Evolutionary conservation across 2,888 invertebrate species (phyloP).

Genomic region (Luperina nickerlii): DNA sequence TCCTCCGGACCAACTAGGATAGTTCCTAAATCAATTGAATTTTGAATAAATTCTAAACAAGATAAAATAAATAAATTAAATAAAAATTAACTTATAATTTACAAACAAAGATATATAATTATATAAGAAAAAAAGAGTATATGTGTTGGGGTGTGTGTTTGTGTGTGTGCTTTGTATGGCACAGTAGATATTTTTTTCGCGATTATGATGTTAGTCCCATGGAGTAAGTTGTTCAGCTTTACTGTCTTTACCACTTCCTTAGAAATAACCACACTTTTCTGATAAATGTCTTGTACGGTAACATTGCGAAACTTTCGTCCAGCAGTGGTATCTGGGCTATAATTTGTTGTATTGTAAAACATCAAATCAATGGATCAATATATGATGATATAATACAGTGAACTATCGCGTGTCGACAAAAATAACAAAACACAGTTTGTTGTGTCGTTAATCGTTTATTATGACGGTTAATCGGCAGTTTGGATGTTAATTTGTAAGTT

Average conservation of each 20-base stretch:
- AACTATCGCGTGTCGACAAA: slow-evolving; percentile 52
- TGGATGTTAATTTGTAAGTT: slow-evolving; percentile 48
- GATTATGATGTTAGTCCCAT: background rate
- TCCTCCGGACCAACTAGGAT: too few relatives aligned
- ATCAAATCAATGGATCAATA: slow-evolving; percentile 33
- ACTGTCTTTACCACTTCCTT: background rate
- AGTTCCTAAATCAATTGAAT: too few relatives aligned
- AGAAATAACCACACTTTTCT: background rate
- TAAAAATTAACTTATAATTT: too few relatives aligned
- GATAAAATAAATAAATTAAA: too few relatives aligned
- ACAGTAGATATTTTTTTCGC: background rate
- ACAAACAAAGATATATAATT: too few relatives aligned
- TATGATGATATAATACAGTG: slow-evolving; percentile 27
- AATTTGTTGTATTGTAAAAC: background rate
- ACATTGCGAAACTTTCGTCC: background rate
- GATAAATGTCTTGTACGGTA: background rate
- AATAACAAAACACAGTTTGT: slow-evolving; percentile 46
- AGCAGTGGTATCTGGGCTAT: background rate
- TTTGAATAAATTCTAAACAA: too few relatives aligned
- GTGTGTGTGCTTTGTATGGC: background rate
- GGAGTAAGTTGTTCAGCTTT: background rate
- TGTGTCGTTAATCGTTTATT: slow-evolving; percentile 57
- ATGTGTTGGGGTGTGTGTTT: too few relatives aligned
- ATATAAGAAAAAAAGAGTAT: too few relatives aligned
- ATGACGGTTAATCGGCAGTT: slow-evolving; percentile 53